A percentile compares a stretch with the other conserved stretches of the same genome.
Evolutionary conservation across 2,888 invertebrate species (phyloP).

Genomic region (Euplexia lucipara): DNA sequence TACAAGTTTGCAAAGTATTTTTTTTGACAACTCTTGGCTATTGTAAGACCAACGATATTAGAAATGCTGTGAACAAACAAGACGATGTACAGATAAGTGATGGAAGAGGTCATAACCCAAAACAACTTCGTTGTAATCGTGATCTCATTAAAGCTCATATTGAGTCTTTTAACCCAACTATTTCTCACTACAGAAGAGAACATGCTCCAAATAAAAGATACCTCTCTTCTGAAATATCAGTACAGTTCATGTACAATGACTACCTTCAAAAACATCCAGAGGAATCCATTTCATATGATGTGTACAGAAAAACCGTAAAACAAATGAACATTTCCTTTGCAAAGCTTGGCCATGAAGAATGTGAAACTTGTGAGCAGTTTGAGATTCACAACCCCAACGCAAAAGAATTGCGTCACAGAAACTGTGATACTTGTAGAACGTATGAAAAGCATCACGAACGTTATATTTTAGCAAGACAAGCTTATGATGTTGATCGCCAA

Average conservation of each 20-base stretch:
- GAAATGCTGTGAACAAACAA: slow-evolving; percentile 13
- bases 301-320: no score
- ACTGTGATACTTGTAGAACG: no score
- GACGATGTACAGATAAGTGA: slow-evolving; percentile 1
- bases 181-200: not conserved
- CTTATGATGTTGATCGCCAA: slow-evolving; percentile 17
- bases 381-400: slow-evolving; percentile 5
- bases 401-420: slow-evolving; percentile 13
- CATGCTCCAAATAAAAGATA: not conserved
- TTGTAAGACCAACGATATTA: no score
- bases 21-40: slow-evolving; percentile 12
- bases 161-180: slow-evolving; percentile 2
- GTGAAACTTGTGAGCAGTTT: slow-evolving; percentile 1
- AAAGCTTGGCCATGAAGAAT: no score
- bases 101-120: slow-evolving; percentile 7
- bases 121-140: not conserved
- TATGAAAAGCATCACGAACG: no score
- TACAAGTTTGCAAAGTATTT: slow-evolving; percentile 6
- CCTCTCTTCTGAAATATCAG: slow-evolving; percentile 2
- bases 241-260: slow-evolving; percentile 2
- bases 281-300: no score
- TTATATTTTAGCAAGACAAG: no score
- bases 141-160: not conserved
- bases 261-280: not conserved
- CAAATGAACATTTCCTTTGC: no score